Evolutionary conservation across 2,113 vertebrate species (phyloP).

Genomic region (Chrysochloris asiatica): DNA sequence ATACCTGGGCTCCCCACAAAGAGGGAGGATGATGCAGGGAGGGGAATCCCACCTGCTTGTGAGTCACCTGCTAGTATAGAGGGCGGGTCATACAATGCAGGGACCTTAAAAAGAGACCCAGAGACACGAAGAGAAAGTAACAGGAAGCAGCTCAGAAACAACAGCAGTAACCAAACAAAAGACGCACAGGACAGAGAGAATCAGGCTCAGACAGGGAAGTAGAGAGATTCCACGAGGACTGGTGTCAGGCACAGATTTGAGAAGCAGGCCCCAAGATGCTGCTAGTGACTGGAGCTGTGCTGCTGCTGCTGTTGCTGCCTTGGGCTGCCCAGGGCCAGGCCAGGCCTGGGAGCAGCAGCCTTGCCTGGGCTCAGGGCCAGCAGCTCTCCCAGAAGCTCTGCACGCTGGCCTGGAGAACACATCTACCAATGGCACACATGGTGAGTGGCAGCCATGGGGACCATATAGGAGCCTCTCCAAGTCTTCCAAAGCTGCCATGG

Average conservation of each 20-base stretch:
- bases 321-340: background rate
- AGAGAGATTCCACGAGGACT: slow-evolving; percentile 44
- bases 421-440: slow-evolving; percentile 21
- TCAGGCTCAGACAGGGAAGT: slow-evolving; percentile 48
- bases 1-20: slow-evolving; percentile 76
- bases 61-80: slow-evolving; percentile 76
- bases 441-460: slow-evolving; percentile 71
- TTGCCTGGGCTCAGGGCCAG: slow-evolving; percentile 60
- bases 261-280: slow-evolving; percentile 39
- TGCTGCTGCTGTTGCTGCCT: slow-evolving; percentile 26
- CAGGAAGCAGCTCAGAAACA: slow-evolving; percentile 59
- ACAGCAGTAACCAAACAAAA: slow-evolving; percentile 16
- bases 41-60: slow-evolving; percentile 81
- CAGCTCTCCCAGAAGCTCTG: slow-evolving; percentile 78
- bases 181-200: background rate
- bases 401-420: slow-evolving; percentile 47
- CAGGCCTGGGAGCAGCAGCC: background rate
- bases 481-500: background rate
- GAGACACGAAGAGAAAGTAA: slow-evolving; percentile 58
- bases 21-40: slow-evolving; percentile 67
- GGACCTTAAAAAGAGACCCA: slow-evolving; percentile 62
- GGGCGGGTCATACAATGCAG: slow-evolving; percentile 62
- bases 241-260: slow-evolving; percentile 11
- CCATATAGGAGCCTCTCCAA: background rate
- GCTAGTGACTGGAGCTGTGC: background rate